A percentile compares a stretch with the other conserved stretches of the same genome.
Conservation (phyloP, 2,888 invertebrate species). For the Therioaphis trifolii region DNA sequence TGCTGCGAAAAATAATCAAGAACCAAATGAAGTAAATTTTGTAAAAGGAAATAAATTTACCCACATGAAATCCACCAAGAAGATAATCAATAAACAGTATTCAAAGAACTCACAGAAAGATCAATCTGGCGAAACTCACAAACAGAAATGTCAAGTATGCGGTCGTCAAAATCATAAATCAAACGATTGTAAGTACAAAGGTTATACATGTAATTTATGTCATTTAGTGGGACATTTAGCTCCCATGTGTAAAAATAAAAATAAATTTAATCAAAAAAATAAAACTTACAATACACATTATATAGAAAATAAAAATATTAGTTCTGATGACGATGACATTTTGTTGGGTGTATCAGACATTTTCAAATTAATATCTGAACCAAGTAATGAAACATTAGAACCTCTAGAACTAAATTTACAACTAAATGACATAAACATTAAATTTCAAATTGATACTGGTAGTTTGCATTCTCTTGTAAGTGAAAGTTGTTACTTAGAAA, state of each 20-base stretch:
- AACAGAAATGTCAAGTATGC: constrained; percentile 32
- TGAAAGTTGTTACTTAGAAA: constrained; percentile 29
- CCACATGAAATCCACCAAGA: constrained; percentile 1
- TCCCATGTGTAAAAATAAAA: constrained; percentile 32
- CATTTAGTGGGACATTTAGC: constrained; percentile 21
- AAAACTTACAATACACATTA: not conserved
- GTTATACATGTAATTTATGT: not conserved
- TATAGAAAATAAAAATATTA: not conserved
- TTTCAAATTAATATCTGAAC: constrained; percentile 15
- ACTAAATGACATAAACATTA: constrained; percentile 18
- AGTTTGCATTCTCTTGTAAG: constrained; percentile 30
- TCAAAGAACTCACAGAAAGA: not conserved
- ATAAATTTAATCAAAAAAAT: constrained; percentile 23
- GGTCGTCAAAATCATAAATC: constrained; percentile 28
- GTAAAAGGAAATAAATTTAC: constrained; percentile 11
- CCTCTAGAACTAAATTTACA: not conserved
- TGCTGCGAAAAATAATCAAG: constrained; percentile 26
- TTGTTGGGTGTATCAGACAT: not conserved
- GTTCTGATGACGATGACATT: constrained; percentile 1
- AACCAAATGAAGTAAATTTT: constrained; percentile 25
- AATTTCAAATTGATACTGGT: constrained; percentile 40
- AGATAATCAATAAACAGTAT: constrained; percentile 5
- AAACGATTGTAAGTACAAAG: constrained; percentile 35
- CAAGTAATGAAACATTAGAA: not conserved
- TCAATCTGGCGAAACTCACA: not conserved